Evolutionary conservation across 2,113 vertebrate genomes (phyloP), one percentile per base, ranked within the genome.

Genomic region (Tragelaphus imberbis): DNA sequence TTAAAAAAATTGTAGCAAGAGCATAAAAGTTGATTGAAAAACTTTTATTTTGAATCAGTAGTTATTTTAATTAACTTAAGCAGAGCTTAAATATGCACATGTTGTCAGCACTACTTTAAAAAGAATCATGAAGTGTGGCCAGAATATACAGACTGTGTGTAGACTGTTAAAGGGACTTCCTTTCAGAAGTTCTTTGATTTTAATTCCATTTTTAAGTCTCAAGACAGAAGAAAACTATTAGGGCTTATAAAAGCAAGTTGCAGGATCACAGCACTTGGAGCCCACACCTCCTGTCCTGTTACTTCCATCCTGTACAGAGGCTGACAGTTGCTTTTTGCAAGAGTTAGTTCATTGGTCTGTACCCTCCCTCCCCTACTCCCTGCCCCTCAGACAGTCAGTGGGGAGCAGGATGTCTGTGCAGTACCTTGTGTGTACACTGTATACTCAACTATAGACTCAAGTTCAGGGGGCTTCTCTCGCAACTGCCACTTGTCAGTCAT

Each of bases 181-280:
- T 84, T 90, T 88, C 5, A 90, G 53, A 88, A 97, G 12, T 91
- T 71, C 9, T 88, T 19, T 80, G n/a, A n/a, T 92, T 96, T 92
- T 95, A 53, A 65, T 95, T 80, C 51, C 33, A n/a, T 84, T 97
- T 94, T 88, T n/a, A 84, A 63, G 77, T 82, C 84, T 55, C 56
- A 82, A 84, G 82, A 49, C 14, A 86, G 65, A 71, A 15, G 71
- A 63, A 81, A 44, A 75, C 25, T 82, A 9, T 44, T 87, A 51
- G 47, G 21, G 25, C 55, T 87, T 97, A 51, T 61, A 53, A 77
- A 92, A 92, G 81, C n/a, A 91, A 91, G 47, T 23, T 71, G 6
- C 47, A 95, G 19, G 51, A 75, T 93, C 17, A n/a, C 0, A 21
- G 23, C 4, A 47, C 23, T 75, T 81, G 21, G 30, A 84, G 95